Base-by-base conservation (phyloP, 1,140 invertebrate genomes). In the Cryptotermes secundus region DNA sequence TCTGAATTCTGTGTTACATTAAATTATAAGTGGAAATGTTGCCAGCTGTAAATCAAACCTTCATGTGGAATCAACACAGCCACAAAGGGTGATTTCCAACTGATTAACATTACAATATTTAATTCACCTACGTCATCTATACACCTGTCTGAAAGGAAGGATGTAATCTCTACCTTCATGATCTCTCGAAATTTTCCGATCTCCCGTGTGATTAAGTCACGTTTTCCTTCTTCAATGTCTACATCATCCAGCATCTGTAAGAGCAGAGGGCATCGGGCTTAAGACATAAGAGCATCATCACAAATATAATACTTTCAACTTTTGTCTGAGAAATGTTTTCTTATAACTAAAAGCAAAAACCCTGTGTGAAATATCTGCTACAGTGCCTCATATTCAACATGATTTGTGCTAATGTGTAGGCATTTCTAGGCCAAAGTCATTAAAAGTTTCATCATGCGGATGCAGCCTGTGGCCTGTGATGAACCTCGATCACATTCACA, bases 131-230 rank as follows among this genome's bases (percentile, higher is more conserved):
- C 59, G 31, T 72, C 9, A 31, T 72, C 59, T 72, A 72, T 26
- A 72, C 10, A 9, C 45, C 59, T n/a, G 34, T 83, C 24, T 49
- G n/a, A 14, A n/a, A 14, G n/a, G 59, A 72, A 72, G 26, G 59
- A 72, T 72, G 59, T 72, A n/a, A 38, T 45, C 65, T 89, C 93
- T 94, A 97, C 97, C 96, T 98, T 98, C 95, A 98, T 98, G 85
- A 97, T 96, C 92, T 99, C 97, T 84, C 98, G 93, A 91, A 99
- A 99, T 90, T 97, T 98, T 86, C 96, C 96, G 90, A 99, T 99
- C 92, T 99, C 98, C 86, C 92, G 93, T 87, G 97, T 97, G 86
- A 99, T 99, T 86, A 99, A 93, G 90, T 92, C 90, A 86, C 97
- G 94, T 90, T 99, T 98, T 88, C 98, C 98, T 90, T 99, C 98